Percentiles rank a stretch among this genome's conserved stretches.
Conservation (phyloP, 2,888 invertebrate species). For the Elegia similella region DNA sequence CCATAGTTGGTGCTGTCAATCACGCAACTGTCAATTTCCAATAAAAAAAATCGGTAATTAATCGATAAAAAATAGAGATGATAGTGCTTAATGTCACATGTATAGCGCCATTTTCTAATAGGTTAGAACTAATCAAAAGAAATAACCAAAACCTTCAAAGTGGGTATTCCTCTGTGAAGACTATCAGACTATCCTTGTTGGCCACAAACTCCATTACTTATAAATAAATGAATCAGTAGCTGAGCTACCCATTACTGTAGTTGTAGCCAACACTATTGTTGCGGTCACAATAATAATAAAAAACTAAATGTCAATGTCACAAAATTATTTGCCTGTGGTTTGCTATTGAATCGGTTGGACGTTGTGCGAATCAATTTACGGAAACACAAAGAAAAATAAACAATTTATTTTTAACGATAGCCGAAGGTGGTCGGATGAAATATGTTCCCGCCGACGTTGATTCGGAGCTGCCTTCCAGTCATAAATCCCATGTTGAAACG, state of each 20-base stretch:
- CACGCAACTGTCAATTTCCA: not conserved
- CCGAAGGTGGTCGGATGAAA: slow-evolving; percentile 53
- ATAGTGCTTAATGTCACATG: not conserved
- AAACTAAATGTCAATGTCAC: not conserved
- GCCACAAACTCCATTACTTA: too few relatives aligned
- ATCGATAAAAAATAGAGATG: not conserved
- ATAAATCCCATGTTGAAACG: slow-evolving; percentile 70
- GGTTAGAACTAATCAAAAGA: too few relatives aligned
- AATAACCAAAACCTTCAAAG: too few relatives aligned
- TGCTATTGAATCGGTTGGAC: not conserved
- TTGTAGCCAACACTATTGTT: not conserved
- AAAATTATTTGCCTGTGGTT: slow-evolving; percentile 2
- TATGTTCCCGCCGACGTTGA: slow-evolving; percentile 75
- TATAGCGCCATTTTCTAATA: not conserved
- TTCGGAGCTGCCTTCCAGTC: slow-evolving; percentile 75
- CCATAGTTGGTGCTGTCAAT: slow-evolving; percentile 10
- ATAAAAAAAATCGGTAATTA: not conserved
- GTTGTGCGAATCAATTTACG: slow-evolving; percentile 37
- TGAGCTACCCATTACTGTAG: not conserved
- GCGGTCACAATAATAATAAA: too few relatives aligned
- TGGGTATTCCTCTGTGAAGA: too few relatives aligned
- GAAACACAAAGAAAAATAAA: slow-evolving; percentile 45
- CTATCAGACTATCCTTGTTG: too few relatives aligned
- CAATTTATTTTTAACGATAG: slow-evolving; percentile 53
- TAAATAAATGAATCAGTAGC: not conserved